Conservation (phyloP, 2,888 invertebrate genomes). For the Pandemis corylana region DNA sequence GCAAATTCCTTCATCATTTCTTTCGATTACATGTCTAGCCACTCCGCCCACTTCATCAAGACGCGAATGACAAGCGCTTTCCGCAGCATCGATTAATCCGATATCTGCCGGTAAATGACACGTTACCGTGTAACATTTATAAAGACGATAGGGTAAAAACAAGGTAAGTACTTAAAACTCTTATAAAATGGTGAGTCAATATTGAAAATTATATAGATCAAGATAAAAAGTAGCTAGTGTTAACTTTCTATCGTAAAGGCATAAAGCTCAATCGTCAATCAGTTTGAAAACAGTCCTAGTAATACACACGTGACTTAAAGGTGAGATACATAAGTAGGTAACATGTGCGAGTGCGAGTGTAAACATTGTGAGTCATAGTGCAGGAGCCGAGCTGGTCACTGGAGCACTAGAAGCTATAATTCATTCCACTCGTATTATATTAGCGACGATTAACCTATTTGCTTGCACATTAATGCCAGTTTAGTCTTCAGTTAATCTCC, state of each 20-base stretch:
- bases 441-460: constrained; percentile 74
- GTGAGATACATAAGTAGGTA: constrained; percentile 45
- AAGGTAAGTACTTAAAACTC: neutral
- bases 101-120: constrained; percentile 14
- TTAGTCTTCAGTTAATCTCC: constrained; percentile 56
- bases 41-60: constrained; percentile 26
- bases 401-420: constrained; percentile 55
- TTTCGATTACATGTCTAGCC: constrained; percentile 36
- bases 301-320: constrained; percentile 11
- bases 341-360: constrained; percentile 31
- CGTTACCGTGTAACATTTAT: neutral
- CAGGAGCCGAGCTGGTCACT: constrained; percentile 61
- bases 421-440: constrained; percentile 64
- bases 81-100: constrained; percentile 11
- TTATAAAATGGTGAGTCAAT: neutral
- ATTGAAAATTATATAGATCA: too few species aligned
- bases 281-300: neutral
- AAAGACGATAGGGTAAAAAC: neutral
- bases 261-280: neutral
- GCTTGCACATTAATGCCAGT: constrained; percentile 57
- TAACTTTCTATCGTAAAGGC: neutral
- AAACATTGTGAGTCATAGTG: constrained; percentile 66
- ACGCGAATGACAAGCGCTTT: constrained; percentile 34
- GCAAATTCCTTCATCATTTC: constrained; percentile 23
- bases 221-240: neutral